These are phyloP conservation scores for Drosophila dives DNA, from an alignment of 2,888 invertebrate genomes.

Conservation along the genomic window DNA sequence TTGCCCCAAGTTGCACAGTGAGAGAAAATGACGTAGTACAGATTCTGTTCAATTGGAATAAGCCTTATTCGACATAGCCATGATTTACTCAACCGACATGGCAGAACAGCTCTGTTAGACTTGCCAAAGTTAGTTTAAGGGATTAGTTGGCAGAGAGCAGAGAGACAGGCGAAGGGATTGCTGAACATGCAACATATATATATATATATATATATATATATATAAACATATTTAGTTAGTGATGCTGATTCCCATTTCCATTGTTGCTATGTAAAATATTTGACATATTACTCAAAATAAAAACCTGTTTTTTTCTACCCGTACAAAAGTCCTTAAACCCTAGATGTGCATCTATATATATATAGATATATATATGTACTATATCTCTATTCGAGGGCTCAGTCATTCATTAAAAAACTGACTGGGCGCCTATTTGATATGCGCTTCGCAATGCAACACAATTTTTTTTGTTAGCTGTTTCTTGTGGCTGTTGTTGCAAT, in stretches of 20 bases:
- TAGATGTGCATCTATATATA: conserved; percentile 9
- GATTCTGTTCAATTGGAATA: not conserved
- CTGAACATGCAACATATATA: not conserved
- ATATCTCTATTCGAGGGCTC: conserved; percentile 19
- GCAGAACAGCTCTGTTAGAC: not conserved
- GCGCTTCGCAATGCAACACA: conserved; percentile 55
- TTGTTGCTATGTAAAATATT: not conserved
- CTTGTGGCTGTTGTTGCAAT: conserved; percentile 29
- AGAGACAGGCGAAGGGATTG: not conserved
- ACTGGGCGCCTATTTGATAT: conserved; percentile 66
- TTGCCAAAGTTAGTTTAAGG: no score
- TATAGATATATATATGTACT: not conserved
- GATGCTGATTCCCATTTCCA: not conserved
- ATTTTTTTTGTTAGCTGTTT: not conserved
- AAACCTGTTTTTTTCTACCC: not conserved
- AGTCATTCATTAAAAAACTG: conserved; percentile 72
- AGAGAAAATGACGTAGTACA: not conserved
- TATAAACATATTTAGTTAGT: not conserved
- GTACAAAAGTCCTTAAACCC: conserved; percentile 32
- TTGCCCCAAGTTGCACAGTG: not conserved
- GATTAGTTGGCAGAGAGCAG: not conserved
- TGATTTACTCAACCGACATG: not conserved
- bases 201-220: no score
- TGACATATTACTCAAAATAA: not conserved
- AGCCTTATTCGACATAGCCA: not conserved